These are phyloP conservation scores for Equus quagga DNA, from an alignment of 2,113 vertebrate species.

Conservation along the genomic window DNA sequence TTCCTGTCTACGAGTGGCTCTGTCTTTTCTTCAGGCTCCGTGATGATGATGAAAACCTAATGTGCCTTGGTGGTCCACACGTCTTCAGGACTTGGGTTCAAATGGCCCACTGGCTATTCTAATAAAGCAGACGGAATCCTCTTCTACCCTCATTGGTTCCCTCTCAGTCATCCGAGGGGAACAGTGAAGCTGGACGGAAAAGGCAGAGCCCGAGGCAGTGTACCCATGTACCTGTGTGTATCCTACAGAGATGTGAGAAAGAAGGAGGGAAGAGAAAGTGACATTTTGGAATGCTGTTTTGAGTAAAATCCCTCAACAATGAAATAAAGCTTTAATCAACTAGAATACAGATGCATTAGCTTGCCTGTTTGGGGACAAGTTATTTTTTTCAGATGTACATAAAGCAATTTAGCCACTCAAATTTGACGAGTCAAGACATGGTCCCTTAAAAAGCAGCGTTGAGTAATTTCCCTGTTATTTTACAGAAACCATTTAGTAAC, in stretches of 20 bases:
- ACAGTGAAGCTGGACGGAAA: neutral
- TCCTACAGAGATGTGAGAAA: neutral
- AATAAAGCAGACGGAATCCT: neutral
- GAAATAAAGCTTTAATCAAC: conserved; percentile 60
- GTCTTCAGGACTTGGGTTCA: neutral
- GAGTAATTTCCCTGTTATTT: conserved; percentile 54
- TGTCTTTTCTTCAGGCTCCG: neutral
- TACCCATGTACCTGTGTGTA: rapidly evolving
- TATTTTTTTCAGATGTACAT: conserved; percentile 51
- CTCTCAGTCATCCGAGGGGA: neutral
- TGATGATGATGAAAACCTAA: neutral
- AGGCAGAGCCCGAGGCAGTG: neutral
- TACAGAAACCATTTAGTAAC: conserved; percentile 49
- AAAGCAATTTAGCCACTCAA: conserved; percentile 57
- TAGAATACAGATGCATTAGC: conserved; percentile 38
- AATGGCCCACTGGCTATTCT: neutral
- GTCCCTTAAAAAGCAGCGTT: conserved; percentile 52
- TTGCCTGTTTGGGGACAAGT: neutral
- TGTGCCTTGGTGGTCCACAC: neutral
- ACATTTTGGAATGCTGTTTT: neutral
- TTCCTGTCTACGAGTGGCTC: neutral
- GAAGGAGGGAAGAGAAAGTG: neutral
- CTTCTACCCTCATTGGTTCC: neutral
- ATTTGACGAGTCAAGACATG: conserved; percentile 58
- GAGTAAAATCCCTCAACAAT: conserved; percentile 36